Evolutionary conservation across 2,113 vertebrate species (phyloP), one percentile per base, ranked within the genome.

Genomic region (Riparia riparia): DNA sequence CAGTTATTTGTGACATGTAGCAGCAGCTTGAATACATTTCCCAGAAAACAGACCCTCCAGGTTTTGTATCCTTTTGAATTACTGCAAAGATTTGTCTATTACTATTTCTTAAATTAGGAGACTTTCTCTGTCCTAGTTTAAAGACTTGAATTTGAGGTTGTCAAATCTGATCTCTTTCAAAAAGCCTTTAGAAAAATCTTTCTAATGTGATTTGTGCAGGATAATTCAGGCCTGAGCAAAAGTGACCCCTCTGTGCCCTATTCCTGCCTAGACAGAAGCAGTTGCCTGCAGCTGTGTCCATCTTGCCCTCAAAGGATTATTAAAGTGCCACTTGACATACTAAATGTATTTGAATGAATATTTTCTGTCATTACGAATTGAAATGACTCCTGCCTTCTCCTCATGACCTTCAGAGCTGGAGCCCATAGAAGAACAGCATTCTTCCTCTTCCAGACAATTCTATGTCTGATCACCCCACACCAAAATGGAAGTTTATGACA

Each of bases 261-360:
- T 45, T 91, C 45, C 81, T 96, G 86, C 65, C 44, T 28, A 79
- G 93, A 96, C 86, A 93, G 93, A 96, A 79, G 91, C 69, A 87
- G 84, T 84, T 0, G 70, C 91, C 91, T 91, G 87, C 94, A 95
- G 96, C 96, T 96, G 86, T 85, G 83, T 79, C 93, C 81, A 50
- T 91, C 53, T 64, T 64, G 68, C 81, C 87, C 87, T 91, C 84
- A 73, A 91, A 85, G 78, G 86, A 68, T 76, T 87, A 89, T 95
- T 93, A 65, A 93, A 89, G 82, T 93, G 63, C 91, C 86, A 71
- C 51, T 92, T 91, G 95, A 96, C 70, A 60, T 39, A 69, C 61
- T 72, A 79, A 82, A 74, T 77, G 51, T 63, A 91, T 73, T 77
- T 91, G 76, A 93, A 89, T 68, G 77, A 88, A 22, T 90, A 83